A percentile compares a stretch with the other conserved stretches of the same genome.
phyloP scores from a whole-genome alignment of 2,888 invertebrate species.

The Limenitis camilla region DNA sequence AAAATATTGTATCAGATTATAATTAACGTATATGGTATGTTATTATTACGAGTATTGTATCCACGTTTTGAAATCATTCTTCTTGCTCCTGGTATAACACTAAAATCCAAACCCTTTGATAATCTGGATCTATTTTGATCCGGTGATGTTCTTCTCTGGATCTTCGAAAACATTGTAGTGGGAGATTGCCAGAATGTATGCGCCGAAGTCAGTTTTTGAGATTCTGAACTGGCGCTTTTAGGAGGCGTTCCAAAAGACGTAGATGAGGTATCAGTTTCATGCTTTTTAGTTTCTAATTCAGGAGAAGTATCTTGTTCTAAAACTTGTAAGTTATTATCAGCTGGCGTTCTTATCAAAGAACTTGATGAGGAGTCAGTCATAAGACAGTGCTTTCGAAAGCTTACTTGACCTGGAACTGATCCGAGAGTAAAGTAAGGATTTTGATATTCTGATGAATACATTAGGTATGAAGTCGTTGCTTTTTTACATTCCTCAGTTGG shows the following conservation, averaged over 20 bases:
- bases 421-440: constrained; percentile 17
- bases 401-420: constrained; percentile 3
- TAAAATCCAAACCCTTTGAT: background rate
- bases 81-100: constrained; percentile 8
- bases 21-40: background rate
- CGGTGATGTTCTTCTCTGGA: constrained; percentile 10
- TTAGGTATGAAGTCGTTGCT: constrained; percentile 37
- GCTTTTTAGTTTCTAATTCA: background rate
- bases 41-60: constrained; percentile 36
- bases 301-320: background rate
- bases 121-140: background rate
- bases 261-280: constrained; percentile 21
- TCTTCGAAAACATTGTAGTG: constrained; percentile 31
- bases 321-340: background rate
- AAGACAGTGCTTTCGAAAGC: background rate
- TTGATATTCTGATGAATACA: constrained; percentile 34
- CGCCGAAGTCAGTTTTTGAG: constrained; percentile 7
- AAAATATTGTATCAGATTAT: background rate
- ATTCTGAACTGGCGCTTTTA: constrained; percentile 18
- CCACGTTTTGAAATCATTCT: constrained; percentile 25
- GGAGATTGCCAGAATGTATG: constrained; percentile 29
- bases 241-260: constrained; percentile 27
- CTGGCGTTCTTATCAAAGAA: background rate
- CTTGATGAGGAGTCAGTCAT: background rate
- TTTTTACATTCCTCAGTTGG: constrained; percentile 34